Conservation (phyloP, 35 echinoderm and acorn worm species). For the Stichopus chloronotus region DNA sequence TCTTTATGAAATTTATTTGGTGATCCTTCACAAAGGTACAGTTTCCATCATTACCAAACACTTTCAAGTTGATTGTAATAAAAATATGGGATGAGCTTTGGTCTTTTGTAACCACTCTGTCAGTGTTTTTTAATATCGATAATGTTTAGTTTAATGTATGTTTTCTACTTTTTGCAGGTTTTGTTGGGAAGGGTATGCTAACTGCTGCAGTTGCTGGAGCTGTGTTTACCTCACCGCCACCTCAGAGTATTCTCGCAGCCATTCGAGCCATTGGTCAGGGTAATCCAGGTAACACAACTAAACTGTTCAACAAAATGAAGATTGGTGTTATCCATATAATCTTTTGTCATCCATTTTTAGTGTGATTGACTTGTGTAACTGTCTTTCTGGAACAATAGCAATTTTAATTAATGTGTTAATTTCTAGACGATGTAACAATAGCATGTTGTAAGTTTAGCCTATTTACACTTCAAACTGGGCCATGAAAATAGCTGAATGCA, state of each 20-base stretch:
- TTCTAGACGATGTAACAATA: not conserved
- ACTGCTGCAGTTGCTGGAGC: conserved; percentile 84
- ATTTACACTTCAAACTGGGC: too few species aligned
- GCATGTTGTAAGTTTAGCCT: not conserved
- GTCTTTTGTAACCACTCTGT: too few species aligned
- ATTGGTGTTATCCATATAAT: not conserved
- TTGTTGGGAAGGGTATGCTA: conserved; percentile 83
- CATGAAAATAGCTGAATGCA: too few species aligned
- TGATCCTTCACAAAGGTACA: too few species aligned
- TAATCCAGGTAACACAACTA: conserved; percentile 50
- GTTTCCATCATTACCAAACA: too few species aligned
- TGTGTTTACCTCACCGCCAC: conserved; percentile 90
- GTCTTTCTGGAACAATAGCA: not conserved
- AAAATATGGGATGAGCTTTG: too few species aligned
- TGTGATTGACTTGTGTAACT: not conserved
- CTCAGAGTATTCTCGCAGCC: conserved; percentile 74
- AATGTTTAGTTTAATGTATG: not conserved
- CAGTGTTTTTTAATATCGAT: too few species aligned
- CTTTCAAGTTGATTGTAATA: too few species aligned
- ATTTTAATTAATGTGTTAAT: not conserved
- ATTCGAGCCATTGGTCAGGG: conserved; percentile 62
- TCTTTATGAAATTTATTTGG: too few species aligned
- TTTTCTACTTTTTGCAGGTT: conserved; percentile 53
- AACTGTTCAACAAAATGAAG: not conserved
- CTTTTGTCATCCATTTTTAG: not conserved